Evolutionary conservation across 2,888 invertebrate species (phyloP).

Genomic region (Thera obeliscata): DNA sequence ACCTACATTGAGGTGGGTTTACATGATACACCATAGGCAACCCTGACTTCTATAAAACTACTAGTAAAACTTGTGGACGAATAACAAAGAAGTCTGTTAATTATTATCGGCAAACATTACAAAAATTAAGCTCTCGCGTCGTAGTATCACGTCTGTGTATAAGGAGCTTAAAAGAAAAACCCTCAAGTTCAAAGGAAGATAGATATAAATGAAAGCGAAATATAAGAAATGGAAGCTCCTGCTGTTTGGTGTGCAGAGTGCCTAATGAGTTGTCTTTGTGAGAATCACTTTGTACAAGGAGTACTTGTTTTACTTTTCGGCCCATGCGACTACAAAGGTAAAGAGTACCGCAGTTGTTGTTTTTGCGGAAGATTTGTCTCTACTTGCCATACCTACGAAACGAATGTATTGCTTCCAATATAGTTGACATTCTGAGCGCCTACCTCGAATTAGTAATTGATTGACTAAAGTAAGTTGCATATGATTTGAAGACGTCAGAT

Average conservation of each 20-base stretch:
- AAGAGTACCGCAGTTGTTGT: slow-evolving; percentile 15
- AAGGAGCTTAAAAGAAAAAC: slow-evolving; percentile 61
- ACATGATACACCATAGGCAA: slow-evolving; percentile 11
- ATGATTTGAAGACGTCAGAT: no score
- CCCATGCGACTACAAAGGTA: slow-evolving; percentile 40
- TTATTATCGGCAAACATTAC: neutral
- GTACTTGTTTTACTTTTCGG: slow-evolving; percentile 52
- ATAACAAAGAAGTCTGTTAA: neutral
- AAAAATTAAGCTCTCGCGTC: neutral
- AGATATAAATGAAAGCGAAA: slow-evolving; percentile 62
- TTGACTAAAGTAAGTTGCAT: no score
- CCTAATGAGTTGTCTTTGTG: slow-evolving; percentile 69
- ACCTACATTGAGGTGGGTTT: slow-evolving; percentile 19
- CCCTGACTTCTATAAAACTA: neutral
- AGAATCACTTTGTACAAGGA: slow-evolving; percentile 58
- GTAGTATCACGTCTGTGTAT: slow-evolving; percentile 37
- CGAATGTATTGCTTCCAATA: slow-evolving; percentile 1
- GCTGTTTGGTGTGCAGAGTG: slow-evolving; percentile 65
- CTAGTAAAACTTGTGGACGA: neutral
- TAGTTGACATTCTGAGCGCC: neutral
- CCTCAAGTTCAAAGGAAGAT: slow-evolving; percentile 67
- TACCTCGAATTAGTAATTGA: no score
- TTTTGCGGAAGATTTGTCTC: slow-evolving; percentile 15
- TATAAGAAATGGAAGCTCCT: slow-evolving; percentile 59
- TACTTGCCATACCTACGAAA: neutral